These are phyloP conservation scores for Muscicapa striata DNA, from an alignment of 2,797 vertebrate genomes.

Conservation along the genomic window DNA sequence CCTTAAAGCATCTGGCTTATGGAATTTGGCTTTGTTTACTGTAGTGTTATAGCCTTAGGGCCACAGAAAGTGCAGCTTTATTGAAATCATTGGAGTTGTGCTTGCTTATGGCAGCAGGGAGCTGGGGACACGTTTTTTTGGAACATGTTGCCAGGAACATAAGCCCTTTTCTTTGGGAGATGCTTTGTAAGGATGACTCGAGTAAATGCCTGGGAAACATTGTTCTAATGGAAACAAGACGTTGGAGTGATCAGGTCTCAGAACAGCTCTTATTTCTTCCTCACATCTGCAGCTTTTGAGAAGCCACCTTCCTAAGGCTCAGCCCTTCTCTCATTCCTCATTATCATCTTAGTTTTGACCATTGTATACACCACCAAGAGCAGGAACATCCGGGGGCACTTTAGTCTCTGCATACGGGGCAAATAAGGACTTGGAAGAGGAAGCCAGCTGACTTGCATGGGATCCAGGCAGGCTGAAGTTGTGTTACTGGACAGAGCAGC, in stretches of 20 bases:
- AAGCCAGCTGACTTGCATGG: background rate
- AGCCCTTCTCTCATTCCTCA: background rate
- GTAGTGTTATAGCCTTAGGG: constrained; percentile 41
- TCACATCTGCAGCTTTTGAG: background rate
- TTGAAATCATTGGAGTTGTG: constrained; percentile 38
- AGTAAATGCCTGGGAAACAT: background rate
- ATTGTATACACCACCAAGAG: background rate
- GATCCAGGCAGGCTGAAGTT: background rate
- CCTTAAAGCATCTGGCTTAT: constrained; percentile 38
- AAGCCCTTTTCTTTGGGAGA: constrained; percentile 44
- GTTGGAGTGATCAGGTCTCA: background rate
- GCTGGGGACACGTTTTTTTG: background rate
- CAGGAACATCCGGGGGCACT: background rate
- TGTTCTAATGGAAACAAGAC: constrained; percentile 20
- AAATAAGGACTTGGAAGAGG: background rate
- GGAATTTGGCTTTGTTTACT: constrained; percentile 46
- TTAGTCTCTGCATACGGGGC: background rate
- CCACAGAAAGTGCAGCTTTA: constrained; percentile 49
- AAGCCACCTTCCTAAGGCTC: background rate
- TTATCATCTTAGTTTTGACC: background rate
- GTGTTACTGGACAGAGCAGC: background rate
- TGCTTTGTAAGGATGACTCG: constrained; percentile 28
- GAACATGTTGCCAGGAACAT: background rate
- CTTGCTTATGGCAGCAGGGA: constrained; percentile 47
- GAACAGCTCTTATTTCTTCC: background rate